Evolutionary conservation across 2,797 vertebrate species (phyloP).

Genomic region (Lindbergichthys nudifrons): DNA sequence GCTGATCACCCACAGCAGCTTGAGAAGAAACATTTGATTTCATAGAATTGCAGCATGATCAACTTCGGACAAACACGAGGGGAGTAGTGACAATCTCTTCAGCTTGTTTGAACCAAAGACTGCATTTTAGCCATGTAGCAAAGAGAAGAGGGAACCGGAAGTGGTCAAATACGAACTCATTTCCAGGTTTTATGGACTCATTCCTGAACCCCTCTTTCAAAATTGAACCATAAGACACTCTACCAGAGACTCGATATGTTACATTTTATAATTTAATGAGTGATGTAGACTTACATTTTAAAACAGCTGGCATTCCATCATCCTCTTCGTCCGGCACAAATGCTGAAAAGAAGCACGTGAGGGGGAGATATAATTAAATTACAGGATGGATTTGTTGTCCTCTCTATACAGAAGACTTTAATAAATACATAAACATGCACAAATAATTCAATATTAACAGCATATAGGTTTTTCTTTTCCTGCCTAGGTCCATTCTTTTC

Average conservation of each 20-base stretch:
- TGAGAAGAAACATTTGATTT: slow-evolving; percentile 11
- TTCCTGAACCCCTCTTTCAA: too few relatives aligned
- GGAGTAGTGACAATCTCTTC: neutral
- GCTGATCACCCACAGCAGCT: slow-evolving; percentile 69
- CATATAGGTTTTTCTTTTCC: neutral
- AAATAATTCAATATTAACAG: neutral
- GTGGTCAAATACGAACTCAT: too few relatives aligned
- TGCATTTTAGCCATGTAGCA: too few relatives aligned
- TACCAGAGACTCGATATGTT: neutral
- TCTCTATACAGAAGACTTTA: neutral
- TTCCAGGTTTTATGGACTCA: too few relatives aligned
- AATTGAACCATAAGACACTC: too few relatives aligned
- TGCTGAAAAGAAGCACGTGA: slow-evolving; percentile 67
- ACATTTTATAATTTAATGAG: neutral
- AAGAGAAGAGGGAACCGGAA: too few relatives aligned
- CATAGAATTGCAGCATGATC: neutral
- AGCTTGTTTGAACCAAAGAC: too few relatives aligned
- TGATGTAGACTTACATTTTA: slow-evolving; percentile 62
- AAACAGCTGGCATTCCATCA: slow-evolving; percentile 11
- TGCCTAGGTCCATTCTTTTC: neutral
- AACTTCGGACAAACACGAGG: neutral
- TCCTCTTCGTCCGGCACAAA: slow-evolving; percentile 81
- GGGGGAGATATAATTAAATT: neutral
- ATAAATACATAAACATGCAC: neutral
- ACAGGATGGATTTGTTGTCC: neutral